Evolutionary conservation across 1,140 invertebrate species (phyloP).

Genomic region (Neodiprion pinetum): DNA sequence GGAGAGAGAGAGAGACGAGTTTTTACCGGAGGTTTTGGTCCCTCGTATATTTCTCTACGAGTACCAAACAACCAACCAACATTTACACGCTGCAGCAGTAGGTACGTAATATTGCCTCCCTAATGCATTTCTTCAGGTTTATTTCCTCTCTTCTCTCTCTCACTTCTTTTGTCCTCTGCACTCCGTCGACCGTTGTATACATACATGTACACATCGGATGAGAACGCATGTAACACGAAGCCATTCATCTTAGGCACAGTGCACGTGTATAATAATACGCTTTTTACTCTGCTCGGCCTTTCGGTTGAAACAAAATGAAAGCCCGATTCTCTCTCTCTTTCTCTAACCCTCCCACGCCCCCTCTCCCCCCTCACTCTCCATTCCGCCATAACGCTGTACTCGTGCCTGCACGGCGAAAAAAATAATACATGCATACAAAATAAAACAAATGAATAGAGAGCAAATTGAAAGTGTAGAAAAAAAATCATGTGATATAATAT

Average conservation of each 20-base stretch:
- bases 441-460: conserved; percentile 35
- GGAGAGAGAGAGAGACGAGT: background rate
- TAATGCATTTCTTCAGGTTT: conserved; percentile 42
- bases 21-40: background rate
- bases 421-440: background rate
- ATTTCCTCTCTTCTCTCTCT: conserved; percentile 30
- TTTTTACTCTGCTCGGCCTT: conserved; percentile 16
- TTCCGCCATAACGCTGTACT: no score
- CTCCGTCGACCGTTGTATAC: conserved; percentile 21
- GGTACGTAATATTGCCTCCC: conserved; percentile 22
- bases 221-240: background rate
- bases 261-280: background rate
- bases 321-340: conserved; percentile 25
- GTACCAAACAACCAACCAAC: background rate
- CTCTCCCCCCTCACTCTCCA: no score
- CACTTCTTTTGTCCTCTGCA: conserved; percentile 20
- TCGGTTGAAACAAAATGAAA: conserved; percentile 49
- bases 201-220: background rate
- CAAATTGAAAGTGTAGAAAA: conserved; percentile 51
- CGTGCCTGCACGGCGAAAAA: no score
- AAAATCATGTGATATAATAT: conserved; percentile 22
- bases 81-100: no score
- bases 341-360: background rate
- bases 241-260: conserved; percentile 3
- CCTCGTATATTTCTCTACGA: background rate